Evolutionary conservation across 2,888 invertebrate genomes (phyloP), one percentile per base, ranked within the genome.

Genomic region (Eucriotettix oculatus): DNA sequence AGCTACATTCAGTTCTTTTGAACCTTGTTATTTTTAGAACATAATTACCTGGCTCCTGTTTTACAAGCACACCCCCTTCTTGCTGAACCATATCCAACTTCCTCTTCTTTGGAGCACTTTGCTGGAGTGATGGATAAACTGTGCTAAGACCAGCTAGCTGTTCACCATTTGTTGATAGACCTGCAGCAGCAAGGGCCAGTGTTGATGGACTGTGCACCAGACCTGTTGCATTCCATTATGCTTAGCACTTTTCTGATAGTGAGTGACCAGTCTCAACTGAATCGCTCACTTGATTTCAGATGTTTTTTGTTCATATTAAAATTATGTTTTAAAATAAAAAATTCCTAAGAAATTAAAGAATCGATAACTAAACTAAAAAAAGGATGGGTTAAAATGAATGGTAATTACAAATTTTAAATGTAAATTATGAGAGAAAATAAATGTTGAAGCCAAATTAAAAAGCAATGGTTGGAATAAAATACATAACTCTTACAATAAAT

Each of bases 41-140:
- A 14, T 42, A 16, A 43, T 55, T 56, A 61, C 64, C 64, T 43
- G 64, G 64, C 54, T 65, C 60, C 69, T 63, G 62, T 68, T 65
- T 67, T 54, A 62, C 62, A 57, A 60, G 62, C 17, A 62, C 58
- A 44, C 57, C 57, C 16, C 59, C 58, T 5, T 52, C 61, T 54
- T 58, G 59, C 9, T 29, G 16, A 67, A 86, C 86, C 67, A 86
- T 85, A 1, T 86, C 86, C 60, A 87, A 76, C 71, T 90, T 90
- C 67, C 89, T 75, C 71, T 89, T 89, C 72, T 89, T 87, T 1
- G 77, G 73, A 16, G 73, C 77, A 56, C 74, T 70, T 64, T 72
- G 72, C 7, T 29, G 29, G 58, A 67, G 62, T 57, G 64, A 59
- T 10, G 65, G 52, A 9, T 72, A 73, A 10, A 72, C 64, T 10